Conservation (phyloP, 53 echinoderm and acorn worm species). For the Antedon mediterranea region DNA sequence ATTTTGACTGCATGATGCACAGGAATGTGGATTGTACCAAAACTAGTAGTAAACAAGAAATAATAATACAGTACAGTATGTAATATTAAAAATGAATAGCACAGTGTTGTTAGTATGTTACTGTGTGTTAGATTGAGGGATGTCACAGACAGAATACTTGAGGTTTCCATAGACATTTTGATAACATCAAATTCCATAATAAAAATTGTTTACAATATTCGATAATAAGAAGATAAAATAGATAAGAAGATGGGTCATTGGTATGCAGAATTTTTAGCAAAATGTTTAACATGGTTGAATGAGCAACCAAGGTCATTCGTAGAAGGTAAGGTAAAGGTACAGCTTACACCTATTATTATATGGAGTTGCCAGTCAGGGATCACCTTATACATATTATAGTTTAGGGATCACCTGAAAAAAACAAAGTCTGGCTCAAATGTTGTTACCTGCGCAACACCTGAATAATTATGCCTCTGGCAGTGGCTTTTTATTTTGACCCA, state of each 20-base stretch:
- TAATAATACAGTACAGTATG: too few species aligned
- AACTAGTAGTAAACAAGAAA: too few species aligned
- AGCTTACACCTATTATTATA: background rate
- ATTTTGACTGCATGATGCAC: too few species aligned
- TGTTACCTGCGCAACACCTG: background rate
- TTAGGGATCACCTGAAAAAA: background rate
- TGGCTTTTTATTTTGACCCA: background rate
- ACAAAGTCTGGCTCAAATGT: background rate
- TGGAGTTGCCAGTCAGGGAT: background rate
- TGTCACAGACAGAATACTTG: too few species aligned
- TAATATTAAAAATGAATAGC: too few species aligned
- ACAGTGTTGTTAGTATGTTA: too few species aligned
- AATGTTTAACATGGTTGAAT: background rate
- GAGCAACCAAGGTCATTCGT: background rate
- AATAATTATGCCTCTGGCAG: background rate
- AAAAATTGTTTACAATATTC: too few species aligned
- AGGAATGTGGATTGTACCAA: too few species aligned
- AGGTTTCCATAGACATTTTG: too few species aligned
- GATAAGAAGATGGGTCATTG: background rate
- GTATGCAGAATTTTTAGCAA: background rate
- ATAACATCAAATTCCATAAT: too few species aligned
- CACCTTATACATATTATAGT: background rate
- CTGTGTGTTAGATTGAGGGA: too few species aligned
- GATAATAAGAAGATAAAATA: too few species aligned
- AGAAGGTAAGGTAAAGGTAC: background rate